Evolutionary conservation across 2,797 vertebrate genomes (phyloP).

Genomic region (Epinephelus coioides): DNA sequence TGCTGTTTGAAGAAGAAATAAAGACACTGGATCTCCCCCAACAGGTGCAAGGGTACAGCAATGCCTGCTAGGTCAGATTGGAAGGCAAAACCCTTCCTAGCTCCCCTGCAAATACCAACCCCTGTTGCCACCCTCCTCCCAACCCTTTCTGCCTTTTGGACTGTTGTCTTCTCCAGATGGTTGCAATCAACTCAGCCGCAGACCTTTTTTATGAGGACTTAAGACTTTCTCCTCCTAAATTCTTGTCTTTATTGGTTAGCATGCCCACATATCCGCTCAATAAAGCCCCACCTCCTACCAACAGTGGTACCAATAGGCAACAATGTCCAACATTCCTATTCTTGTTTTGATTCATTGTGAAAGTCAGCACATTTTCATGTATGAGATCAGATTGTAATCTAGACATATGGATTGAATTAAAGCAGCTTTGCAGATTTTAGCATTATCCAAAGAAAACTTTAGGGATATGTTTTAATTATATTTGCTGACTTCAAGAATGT

Average conservation of each 20-base stretch:
- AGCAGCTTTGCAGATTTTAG: constrained; percentile 18
- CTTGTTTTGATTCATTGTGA: constrained; percentile 23
- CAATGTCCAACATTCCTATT: neutral
- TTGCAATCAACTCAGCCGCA: constrained; percentile 54
- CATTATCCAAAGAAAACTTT: constrained; percentile 37
- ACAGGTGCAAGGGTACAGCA: constrained; percentile 69
- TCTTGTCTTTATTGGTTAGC: constrained; percentile 68
- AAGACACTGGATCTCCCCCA: constrained; percentile 57
- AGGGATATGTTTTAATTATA: constrained; percentile 28
- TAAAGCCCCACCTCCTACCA: constrained; percentile 21
- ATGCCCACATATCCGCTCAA: constrained; percentile 28
- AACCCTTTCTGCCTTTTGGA: neutral
- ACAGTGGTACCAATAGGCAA: neutral
- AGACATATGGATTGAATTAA: constrained; percentile 18
- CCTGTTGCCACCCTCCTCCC: constrained; percentile 17
- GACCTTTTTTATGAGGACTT: constrained; percentile 54
- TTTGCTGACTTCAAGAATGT: constrained; percentile 19
- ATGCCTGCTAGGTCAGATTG: constrained; percentile 51
- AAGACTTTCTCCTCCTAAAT: constrained; percentile 67
- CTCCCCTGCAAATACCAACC: constrained; percentile 23
- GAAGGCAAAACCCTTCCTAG: constrained; percentile 12
- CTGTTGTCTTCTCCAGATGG: constrained; percentile 64
- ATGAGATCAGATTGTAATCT: constrained; percentile 15
- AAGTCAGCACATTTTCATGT: constrained; percentile 24
- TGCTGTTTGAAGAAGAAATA: constrained; percentile 62